Conservation (phyloP, 2,888 invertebrate species). For the Drosophila stalkeri region DNA sequence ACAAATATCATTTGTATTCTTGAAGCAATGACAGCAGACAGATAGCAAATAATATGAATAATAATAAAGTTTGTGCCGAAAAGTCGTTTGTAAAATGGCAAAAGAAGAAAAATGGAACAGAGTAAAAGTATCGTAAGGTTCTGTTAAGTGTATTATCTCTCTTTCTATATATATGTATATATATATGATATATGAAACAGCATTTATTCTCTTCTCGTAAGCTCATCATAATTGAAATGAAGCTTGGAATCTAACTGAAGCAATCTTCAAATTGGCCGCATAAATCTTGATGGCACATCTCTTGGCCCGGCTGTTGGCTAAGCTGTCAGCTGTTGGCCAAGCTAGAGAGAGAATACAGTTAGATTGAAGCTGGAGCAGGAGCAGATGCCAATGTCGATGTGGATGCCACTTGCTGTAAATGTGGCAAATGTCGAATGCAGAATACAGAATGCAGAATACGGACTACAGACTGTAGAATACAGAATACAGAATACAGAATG, state of each 20-base stretch:
- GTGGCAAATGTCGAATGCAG: conserved; percentile 56
- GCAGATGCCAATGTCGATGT: conserved; percentile 51
- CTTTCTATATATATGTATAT: background rate
- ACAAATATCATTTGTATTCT: conserved; percentile 51
- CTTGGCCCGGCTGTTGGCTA: conserved; percentile 20
- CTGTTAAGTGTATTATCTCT: background rate
- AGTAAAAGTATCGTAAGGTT: background rate
- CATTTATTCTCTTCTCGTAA: background rate
- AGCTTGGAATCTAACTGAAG: conserved; percentile 7
- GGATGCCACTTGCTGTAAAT: conserved; percentile 73
- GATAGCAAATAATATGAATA: conserved; percentile 15
- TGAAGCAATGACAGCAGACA: conserved; percentile 37
- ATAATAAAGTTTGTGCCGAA: background rate
- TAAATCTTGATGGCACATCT: conserved; percentile 63
- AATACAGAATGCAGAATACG: conserved; percentile 34
- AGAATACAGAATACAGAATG: conserved; percentile 32
- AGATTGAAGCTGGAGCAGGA: conserved; percentile 22
- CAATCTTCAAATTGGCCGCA: conserved; percentile 54
- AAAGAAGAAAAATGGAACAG: conserved; percentile 8
- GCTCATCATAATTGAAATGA: conserved; percentile 11
- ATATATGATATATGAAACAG: conserved; percentile 3
- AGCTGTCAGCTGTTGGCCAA: conserved; percentile 61
- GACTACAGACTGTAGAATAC: conserved; percentile 7
- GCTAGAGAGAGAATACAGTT: conserved; percentile 54
- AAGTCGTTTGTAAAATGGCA: background rate